A percentile compares a stretch with the other conserved stretches of the same genome.
Evolutionary conservation across 2,888 invertebrate genomes (phyloP).

Genomic region (Phoronis australis): DNA sequence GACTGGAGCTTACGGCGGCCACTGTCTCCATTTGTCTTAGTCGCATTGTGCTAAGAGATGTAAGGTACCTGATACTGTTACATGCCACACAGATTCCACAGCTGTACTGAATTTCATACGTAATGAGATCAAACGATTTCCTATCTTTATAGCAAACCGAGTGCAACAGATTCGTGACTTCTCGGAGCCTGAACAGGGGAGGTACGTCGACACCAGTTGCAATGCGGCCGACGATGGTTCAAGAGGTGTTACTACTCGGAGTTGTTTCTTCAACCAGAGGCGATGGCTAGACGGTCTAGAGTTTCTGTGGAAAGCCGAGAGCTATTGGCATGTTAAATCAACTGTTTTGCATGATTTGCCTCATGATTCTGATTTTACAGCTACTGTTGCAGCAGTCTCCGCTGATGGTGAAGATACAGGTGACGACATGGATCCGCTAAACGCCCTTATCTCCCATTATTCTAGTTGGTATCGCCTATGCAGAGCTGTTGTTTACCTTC

Average conservation of each 20-base stretch:
- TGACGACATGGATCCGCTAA: too few relatives aligned
- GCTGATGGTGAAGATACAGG: too few relatives aligned
- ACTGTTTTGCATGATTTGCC: too few relatives aligned
- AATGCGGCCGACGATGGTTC: neutral
- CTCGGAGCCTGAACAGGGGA: neutral
- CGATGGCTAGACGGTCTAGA: neutral
- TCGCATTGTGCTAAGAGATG: neutral
- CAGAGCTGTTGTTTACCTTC: too few relatives aligned
- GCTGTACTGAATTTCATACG: neutral
- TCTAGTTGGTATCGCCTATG: too few relatives aligned
- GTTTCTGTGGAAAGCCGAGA: neutral
- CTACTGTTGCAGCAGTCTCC: too few relatives aligned
- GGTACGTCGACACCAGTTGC: neutral
- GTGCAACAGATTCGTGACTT: neutral
- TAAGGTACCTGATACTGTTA: neutral
- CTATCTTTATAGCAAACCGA: neutral
- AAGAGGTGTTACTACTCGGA: neutral
- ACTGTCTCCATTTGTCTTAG: neutral
- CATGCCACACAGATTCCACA: neutral
- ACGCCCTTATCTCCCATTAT: too few relatives aligned
- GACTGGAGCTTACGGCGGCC: slow-evolving; percentile 1
- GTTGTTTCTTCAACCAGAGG: neutral
- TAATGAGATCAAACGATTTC: neutral
- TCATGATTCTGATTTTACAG: too few relatives aligned
- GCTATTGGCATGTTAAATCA: neutral